phyloP scores from a whole-genome alignment of 64 coral and sea anemone species.

The Pocillopora verrucosa region DNA sequence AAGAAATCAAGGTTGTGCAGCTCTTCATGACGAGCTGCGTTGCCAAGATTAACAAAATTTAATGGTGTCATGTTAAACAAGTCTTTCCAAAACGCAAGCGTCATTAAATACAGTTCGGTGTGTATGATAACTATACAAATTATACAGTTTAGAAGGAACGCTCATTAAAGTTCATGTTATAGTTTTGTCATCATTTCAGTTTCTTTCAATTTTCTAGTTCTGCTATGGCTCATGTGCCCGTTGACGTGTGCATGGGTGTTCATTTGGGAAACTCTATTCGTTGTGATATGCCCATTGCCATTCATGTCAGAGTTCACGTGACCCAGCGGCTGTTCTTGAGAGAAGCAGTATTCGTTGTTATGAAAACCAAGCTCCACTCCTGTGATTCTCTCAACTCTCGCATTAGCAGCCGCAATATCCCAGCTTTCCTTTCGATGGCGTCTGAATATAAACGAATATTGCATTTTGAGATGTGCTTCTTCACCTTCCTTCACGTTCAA shows the following conservation, averaged over 20 bases:
- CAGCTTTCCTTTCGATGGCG: neutral
- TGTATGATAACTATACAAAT: no score
- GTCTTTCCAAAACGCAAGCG: no score
- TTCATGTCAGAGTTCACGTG: neutral
- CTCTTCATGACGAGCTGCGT: no score
- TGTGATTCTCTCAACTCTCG: no score
- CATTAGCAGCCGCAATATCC: neutral
- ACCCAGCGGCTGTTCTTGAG: neutral
- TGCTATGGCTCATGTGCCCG: neutral
- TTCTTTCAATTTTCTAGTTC: neutral
- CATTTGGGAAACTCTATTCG: neutral
- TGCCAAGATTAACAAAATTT: no score
- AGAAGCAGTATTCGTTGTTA: neutral
- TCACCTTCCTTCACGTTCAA: conserved; percentile 34
- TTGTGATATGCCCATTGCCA: neutral
- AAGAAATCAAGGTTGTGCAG: no score
- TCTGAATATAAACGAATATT: conserved; percentile 2
- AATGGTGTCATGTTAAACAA: no score
- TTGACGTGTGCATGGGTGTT: neutral
- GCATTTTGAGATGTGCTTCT: conserved; percentile 1
- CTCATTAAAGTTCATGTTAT: neutral
- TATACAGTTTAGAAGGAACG: no score
- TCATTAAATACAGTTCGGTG: no score
- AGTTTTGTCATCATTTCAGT: conserved; percentile 9
- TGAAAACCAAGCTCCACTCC: neutral